Percentiles rank a stretch among this genome's conserved stretches.
phyloP scores from a whole-genome alignment of 1,140 invertebrate species.

The Nixonia krombeini region DNA sequence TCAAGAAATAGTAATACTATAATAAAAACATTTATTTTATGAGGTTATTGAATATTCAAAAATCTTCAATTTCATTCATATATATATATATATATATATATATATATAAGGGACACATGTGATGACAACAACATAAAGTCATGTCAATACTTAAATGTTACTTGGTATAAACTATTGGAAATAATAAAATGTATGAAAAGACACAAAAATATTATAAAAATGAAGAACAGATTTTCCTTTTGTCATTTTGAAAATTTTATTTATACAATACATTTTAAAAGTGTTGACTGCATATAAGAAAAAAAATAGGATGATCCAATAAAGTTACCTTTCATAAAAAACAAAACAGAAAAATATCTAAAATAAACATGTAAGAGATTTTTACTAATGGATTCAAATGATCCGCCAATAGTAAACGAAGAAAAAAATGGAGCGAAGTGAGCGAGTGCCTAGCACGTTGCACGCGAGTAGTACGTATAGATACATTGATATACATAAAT shows the following conservation, averaged over 20 bases:
- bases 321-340: not conserved
- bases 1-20: too few relatives aligned
- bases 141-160: too few relatives aligned
- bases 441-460: not conserved
- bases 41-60: too few relatives aligned
- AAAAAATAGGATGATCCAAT: not conserved
- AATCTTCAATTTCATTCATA: too few relatives aligned
- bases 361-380: not conserved
- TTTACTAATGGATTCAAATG: not conserved
- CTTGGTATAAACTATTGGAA: too few relatives aligned
- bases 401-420: not conserved
- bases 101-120: too few relatives aligned
- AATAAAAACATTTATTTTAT: too few relatives aligned
- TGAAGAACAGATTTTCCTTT: constrained; percentile 5
- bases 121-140: too few relatives aligned
- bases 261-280: not conserved
- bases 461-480: constrained; percentile 6
- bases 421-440: not conserved
- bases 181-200: too few relatives aligned
- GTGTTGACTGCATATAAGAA: not conserved
- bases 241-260: not conserved
- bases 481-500: constrained; percentile 4
- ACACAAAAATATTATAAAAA: too few relatives aligned
- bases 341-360: not conserved
- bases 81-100: too few relatives aligned